Percentiles rank a stretch among this genome's conserved stretches.
Conservation (phyloP, 2,888 invertebrate genomes). For the Zygaena filipendulae region DNA sequence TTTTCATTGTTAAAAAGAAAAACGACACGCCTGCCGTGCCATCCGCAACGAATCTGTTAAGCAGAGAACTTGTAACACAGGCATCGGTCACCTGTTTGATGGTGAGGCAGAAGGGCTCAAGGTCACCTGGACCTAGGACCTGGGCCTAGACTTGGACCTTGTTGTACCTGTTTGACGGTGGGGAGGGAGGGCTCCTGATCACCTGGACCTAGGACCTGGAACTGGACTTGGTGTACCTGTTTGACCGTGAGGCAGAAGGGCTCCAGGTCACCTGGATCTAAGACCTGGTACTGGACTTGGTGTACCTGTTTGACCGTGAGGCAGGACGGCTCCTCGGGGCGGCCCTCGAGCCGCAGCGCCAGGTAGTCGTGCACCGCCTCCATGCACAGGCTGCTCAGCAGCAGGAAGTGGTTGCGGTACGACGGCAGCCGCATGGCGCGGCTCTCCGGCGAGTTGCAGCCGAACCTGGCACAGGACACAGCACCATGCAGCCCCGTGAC, state of each 20-base stretch:
- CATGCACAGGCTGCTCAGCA: conserved; percentile 85
- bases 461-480: conserved; percentile 62
- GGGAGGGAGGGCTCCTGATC: background rate
- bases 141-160: too few relatives aligned
- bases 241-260: background rate
- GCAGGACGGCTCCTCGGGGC: conserved; percentile 84
- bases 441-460: conserved; percentile 82
- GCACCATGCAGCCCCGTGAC: too few relatives aligned
- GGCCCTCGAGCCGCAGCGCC: conserved; percentile 83
- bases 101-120: too few relatives aligned
- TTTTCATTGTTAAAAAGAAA: too few relatives aligned
- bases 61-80: too few relatives aligned
- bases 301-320: conserved; percentile 84
- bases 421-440: conserved; percentile 84
- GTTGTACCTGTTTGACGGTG: background rate
- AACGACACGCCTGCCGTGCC: too few relatives aligned
- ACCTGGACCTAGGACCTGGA: too few relatives aligned
- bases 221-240: background rate
- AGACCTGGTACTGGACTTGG: background rate
- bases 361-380: conserved; percentile 95
- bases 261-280: too few relatives aligned
- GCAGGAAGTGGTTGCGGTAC: conserved; percentile 86
- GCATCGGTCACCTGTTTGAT: too few relatives aligned
- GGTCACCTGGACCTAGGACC: background rate
- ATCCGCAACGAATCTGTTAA: too few relatives aligned